phyloP scores from a whole-genome alignment of 2,888 invertebrate genomes.

The Coelopa pilipes region DNA sequence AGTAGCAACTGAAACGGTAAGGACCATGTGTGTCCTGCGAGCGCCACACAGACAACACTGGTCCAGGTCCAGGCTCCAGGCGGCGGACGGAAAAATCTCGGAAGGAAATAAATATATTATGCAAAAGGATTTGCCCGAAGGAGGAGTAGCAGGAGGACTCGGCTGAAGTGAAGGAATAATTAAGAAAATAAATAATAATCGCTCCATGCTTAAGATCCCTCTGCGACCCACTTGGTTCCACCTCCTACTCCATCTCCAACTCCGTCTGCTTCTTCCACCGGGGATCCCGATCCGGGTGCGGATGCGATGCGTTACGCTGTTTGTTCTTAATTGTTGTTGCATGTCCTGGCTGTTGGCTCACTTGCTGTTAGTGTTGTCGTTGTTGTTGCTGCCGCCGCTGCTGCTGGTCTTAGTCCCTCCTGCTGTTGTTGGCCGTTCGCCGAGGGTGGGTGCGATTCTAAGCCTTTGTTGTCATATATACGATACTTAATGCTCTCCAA shows the following conservation, averaged over 20 bases:
- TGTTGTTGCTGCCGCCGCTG: neutral
- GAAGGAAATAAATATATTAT: constrained; percentile 42
- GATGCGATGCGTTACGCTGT: too few species aligned
- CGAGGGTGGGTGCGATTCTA: constrained; percentile 9
- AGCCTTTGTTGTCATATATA: constrained; percentile 32
- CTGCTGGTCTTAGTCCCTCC: neutral
- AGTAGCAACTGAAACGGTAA: neutral
- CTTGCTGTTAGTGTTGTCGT: too few species aligned
- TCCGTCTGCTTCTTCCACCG: neutral
- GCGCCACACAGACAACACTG: neutral
- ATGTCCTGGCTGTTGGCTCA: too few species aligned
- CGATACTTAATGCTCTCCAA: constrained; percentile 14
- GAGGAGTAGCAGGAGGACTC: neutral
- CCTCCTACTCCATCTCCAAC: neutral
- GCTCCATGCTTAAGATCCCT: constrained; percentile 32
- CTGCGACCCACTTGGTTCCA: too few species aligned
- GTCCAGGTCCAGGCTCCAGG: neutral
- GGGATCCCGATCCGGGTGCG: neutral
- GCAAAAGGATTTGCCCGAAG: constrained; percentile 42
- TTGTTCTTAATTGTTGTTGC: too few species aligned
- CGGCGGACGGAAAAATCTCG: constrained; percentile 12
- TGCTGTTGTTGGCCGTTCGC: neutral
- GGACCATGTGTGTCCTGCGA: constrained; percentile 32
- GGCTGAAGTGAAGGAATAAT: constrained; percentile 51
- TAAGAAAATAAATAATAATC: constrained; percentile 63